Conservation (phyloP, 2,888 invertebrate species). For the Julus scanicus region DNA sequence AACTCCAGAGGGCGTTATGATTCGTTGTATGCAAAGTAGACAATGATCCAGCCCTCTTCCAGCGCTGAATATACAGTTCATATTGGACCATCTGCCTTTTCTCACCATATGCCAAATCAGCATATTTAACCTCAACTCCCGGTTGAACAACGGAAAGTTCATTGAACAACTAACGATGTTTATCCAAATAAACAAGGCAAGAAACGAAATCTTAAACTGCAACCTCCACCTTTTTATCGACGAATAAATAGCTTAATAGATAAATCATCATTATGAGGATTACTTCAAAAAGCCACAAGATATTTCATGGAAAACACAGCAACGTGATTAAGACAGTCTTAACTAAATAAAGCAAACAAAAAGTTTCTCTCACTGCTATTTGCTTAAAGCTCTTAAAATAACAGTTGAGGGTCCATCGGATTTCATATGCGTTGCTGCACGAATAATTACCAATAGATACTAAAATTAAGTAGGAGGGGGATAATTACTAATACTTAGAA, state of each 20-base stretch:
- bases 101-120: constrained; percentile 12
- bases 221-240: neutral
- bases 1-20: neutral
- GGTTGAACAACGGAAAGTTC: neutral
- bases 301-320: neutral
- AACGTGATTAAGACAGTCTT: neutral
- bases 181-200: neutral
- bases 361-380: neutral
- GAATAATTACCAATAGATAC: neutral
- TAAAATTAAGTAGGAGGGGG: neutral
- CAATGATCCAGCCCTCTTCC: neutral
- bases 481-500: neutral
- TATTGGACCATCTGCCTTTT: neutral
- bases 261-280: constrained; percentile 19
- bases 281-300: neutral
- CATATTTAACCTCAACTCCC: neutral
- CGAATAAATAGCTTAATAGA: neutral
- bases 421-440: neutral
- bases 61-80: neutral
- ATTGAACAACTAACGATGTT: neutral
- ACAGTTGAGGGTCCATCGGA: neutral
- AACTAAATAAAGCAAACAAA: neutral
- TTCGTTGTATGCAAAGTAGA: neutral
- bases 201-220: neutral
- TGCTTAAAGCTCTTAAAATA: neutral